Evolutionary conservation across 2,797 vertebrate genomes (phyloP), one percentile per base, ranked within the genome.

Genomic region (Lemur catta): DNA sequence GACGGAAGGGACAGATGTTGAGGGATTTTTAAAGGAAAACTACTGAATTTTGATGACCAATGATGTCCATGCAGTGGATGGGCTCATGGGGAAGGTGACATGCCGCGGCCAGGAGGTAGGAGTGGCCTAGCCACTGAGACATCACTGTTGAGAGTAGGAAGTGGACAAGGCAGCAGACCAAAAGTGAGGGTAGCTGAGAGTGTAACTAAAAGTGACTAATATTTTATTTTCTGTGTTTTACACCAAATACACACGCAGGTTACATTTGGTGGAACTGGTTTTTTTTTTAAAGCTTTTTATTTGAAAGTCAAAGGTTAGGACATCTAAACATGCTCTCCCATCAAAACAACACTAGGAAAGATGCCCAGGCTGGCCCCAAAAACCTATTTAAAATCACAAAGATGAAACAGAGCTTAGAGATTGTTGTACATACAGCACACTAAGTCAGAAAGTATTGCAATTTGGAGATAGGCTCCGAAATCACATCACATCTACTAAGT

Each of bases 251-350:
- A 78, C 30, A 84, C 14, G 48, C 1, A 33, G 22, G 22, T 76
- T 72, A 63, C 81, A 69, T 41, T 84, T 59, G 86, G 48, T 18
- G 33, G 59, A 35, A 55, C 13, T 87, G 30, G 14, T 50, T 50
- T 50, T 28, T 26, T 59, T 59, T 52, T 33, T 17, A 63, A 63
- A 76, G 4, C 7, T 80, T 41, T 81, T 82, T 26, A 63, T 91
- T 61, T 89, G 59, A 55, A 88, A 69, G 28, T 46, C 69, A 94
- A 13, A n/a, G 82, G 48, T 91, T 74, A 55, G 28, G 69, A 35
- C 41, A 41, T 63, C 18, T 79, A 65, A 84, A 65, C 18, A 18
- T 72, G 43, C 35, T 79, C n/a, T 82, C 24, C 30, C n/a, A 63
- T 13, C 28, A 85, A 91, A 72, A 67, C 0, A 28, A 41, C 50